phyloP scores from a whole-genome alignment of 2,113 vertebrate species.

The Chloropsis hardwickii region DNA sequence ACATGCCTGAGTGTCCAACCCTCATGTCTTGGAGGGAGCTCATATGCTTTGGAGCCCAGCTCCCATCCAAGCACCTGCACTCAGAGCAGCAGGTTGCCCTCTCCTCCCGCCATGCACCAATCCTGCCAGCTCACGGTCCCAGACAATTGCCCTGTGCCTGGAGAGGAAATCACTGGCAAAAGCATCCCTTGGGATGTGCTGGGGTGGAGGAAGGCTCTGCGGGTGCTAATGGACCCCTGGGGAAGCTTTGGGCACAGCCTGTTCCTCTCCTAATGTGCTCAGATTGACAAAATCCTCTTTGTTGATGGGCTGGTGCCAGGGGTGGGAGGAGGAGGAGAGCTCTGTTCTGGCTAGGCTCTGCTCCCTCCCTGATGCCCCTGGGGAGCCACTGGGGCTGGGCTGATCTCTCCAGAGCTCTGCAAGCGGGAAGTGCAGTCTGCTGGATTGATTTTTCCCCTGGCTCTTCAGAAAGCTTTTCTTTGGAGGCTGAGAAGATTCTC shows the following conservation, averaged over 20 bases:
- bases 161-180: not conserved
- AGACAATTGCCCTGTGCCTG: not conserved
- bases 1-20: accelerated
- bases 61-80: not conserved
- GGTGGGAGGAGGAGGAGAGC: not conserved
- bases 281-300: not conserved
- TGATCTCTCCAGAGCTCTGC: not conserved
- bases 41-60: not conserved
- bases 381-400: not conserved
- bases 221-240: not conserved
- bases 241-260: not conserved
- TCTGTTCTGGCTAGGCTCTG: not conserved
- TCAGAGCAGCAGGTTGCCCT: not conserved
- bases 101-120: accelerated
- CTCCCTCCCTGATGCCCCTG: not conserved
- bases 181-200: not conserved
- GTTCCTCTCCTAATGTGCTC: not conserved
- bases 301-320: not conserved
- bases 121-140: not conserved
- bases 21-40: no score
- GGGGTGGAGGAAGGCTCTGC: not conserved
- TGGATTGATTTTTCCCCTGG: not conserved
- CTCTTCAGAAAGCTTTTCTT: not conserved
- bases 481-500: not conserved
- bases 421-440: not conserved